Evolutionary conservation across 2,888 invertebrate species (phyloP).

Genomic region (Cryptosula pallasiana): DNA sequence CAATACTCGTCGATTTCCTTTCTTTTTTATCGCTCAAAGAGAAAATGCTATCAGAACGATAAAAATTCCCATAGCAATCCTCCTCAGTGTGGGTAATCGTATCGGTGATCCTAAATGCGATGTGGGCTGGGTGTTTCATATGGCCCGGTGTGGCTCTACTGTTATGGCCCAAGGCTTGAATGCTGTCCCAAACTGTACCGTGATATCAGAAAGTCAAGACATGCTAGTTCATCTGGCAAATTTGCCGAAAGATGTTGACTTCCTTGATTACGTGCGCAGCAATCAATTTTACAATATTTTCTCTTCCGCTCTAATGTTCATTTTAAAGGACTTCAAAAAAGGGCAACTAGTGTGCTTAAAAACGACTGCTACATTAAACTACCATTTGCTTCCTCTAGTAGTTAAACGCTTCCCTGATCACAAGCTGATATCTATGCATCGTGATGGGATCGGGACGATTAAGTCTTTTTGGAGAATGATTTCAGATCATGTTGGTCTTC

Average conservation of each 20-base stretch:
- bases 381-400: background rate
- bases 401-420: background rate
- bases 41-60: background rate
- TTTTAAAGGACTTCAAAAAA: background rate
- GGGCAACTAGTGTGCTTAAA: background rate
- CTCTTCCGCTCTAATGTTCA: background rate
- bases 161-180: background rate
- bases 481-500: background rate
- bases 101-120: background rate
- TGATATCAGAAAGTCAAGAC: background rate
- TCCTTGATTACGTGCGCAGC: background rate
- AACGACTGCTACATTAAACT: background rate
- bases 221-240: background rate
- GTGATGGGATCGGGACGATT: background rate
- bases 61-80: background rate
- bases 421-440: background rate
- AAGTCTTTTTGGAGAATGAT: constrained; percentile 5
- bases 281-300: background rate
- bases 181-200: background rate
- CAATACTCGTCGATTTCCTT: background rate
- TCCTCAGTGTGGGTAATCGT: background rate
- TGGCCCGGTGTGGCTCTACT: constrained; percentile 4
- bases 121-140: constrained; percentile 7
- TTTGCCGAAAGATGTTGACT: background rate
- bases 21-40: background rate